Evolutionary conservation across 2,888 invertebrate genomes (phyloP).

Genomic region (Sphaerophoria taeniata): DNA sequence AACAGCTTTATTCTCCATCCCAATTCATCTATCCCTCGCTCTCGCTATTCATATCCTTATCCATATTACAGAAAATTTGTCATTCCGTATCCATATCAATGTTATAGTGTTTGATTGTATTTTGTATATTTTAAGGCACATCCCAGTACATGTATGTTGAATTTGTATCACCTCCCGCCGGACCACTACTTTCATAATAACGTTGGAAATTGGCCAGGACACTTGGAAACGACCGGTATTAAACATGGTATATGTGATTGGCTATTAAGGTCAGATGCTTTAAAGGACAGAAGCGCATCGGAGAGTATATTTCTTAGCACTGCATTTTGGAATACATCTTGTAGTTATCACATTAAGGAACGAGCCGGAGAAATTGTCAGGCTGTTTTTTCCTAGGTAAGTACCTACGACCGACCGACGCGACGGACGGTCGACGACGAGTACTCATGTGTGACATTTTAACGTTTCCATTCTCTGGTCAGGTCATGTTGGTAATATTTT

Average conservation of each 20-base stretch:
- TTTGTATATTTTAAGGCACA: conserved; percentile 84
- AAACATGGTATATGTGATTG: conserved; percentile 94
- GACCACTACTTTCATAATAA: conserved; percentile 96
- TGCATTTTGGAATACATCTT: conserved; percentile 96
- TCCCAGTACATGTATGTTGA: conserved; percentile 94
- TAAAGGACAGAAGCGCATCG: conserved; percentile 90
- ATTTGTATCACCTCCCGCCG: conserved; percentile 94
- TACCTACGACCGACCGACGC: conserved; percentile 81
- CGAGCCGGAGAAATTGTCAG: conserved; percentile 93
- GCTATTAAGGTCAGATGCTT: conserved; percentile 92
- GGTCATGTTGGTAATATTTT: no score
- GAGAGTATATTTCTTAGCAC: conserved; percentile 96
- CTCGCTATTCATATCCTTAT: background rate
- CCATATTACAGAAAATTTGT: background rate
- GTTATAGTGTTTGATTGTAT: background rate
- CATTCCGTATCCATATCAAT: no score
- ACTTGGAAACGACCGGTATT: conserved; percentile 94
- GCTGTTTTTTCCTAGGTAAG: conserved; percentile 93
- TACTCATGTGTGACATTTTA: background rate
- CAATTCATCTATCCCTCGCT: background rate
- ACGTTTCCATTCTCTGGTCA: no score
- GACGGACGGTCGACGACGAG: background rate
- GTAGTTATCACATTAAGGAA: conserved; percentile 95
- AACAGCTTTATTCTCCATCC: conserved; percentile 4
- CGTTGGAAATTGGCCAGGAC: conserved; percentile 95